Evolutionary conservation across 2,113 vertebrate genomes (phyloP), one percentile per base, ranked within the genome.

Genomic region (Phylloscopus whistleri): DNA sequence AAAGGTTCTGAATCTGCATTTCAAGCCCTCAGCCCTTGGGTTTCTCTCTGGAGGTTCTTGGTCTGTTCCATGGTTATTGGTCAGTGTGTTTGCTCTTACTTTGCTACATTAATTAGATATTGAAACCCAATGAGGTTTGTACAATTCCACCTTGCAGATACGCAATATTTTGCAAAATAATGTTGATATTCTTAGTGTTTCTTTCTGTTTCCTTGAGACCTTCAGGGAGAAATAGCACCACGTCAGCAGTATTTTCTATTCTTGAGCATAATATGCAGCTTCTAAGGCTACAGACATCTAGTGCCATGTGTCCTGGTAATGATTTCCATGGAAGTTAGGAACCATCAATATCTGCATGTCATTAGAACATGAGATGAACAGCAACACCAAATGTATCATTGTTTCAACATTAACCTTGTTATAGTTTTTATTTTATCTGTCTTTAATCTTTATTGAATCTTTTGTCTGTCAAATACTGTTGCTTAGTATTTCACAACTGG

Each of bases 301-400:
- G 17, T 14, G 14, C 17, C 13, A 9, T n/a, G 1, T 6, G 0
- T 72, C 20, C 52, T 70, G 20, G 15, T 51, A 15, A 13, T 1
- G 55, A 49, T 52, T 58, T 75, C 17, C 13, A 10, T 6, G 44
- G 6, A 39, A 58, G 5, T 67, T 30, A 59, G 33, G 30, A 33
- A 35, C 15, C 24, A 31, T 43, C 35, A 23, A 0, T 43, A 31
- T 62, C 11, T 35, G n/a, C 20, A 19, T 43, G 39, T 16, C 33
- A 7, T 83, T 59, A 56, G 18, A 67, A 51, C 28, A 4, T 26
- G 17, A 90, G 33, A 51, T 60, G 55, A 62, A 12, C 11, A 75
- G 41, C 62, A 78, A 11, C 30, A 59, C 28, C 31, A 59, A 73
- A 76, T 46, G 26, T 52, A 30, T 73, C 28, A 10, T 67, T 84